A percentile compares a stretch with the other conserved stretches of the same genome.
Conservation (phyloP, 2,797 vertebrate species). For the Bovichtus variegatus region DNA sequence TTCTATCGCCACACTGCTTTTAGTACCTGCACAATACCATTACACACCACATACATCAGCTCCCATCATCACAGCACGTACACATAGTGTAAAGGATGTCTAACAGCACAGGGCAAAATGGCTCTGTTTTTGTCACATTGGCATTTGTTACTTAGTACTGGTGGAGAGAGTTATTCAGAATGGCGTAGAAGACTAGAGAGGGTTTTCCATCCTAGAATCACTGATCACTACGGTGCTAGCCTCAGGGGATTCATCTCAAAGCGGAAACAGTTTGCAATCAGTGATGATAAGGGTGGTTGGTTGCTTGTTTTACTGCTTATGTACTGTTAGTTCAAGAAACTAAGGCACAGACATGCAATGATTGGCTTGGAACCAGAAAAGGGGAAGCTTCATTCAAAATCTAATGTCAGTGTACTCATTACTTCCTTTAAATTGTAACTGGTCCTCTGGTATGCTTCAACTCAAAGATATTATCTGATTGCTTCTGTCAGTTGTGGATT, state of each 20-base stretch:
- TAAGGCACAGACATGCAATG: neutral
- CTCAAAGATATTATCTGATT: constrained; percentile 38
- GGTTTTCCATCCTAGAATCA: constrained; percentile 16
- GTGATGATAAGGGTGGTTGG: neutral
- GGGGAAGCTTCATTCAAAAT: constrained; percentile 29
- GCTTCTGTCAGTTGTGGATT: constrained; percentile 29
- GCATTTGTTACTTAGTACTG: constrained; percentile 1
- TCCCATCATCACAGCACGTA: neutral
- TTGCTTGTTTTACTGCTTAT: neutral
- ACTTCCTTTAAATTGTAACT: constrained; percentile 31
- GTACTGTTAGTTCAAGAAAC: neutral
- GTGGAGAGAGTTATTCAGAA: constrained; percentile 11
- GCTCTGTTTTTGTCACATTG: constrained; percentile 18
- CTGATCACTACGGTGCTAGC: constrained; percentile 10
- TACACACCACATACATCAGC: neutral
- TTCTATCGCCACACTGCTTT: neutral
- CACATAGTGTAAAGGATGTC: neutral
- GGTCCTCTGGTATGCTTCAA: constrained; percentile 28
- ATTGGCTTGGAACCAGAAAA: constrained; percentile 8
- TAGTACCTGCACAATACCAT: constrained; percentile 6
- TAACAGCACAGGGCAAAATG: neutral
- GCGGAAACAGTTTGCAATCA: neutral
- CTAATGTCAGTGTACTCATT: constrained; percentile 29
- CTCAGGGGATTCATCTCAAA: constrained; percentile 3
- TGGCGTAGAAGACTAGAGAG: no score